Evolutionary conservation across 2,888 invertebrate genomes (phyloP).

Genomic region (Teinopalpus imperialis): DNA sequence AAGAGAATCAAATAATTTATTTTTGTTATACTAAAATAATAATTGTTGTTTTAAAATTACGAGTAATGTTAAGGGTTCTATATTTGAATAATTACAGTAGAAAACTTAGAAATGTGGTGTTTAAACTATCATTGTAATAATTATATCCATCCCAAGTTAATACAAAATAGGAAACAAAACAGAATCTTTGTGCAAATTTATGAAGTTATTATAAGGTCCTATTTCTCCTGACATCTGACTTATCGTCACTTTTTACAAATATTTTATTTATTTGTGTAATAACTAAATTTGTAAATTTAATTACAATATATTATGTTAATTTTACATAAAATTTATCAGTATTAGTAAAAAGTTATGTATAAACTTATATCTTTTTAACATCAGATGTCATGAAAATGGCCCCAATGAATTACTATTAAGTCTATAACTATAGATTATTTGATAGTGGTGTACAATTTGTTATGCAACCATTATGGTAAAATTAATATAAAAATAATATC

Average conservation of each 20-base stretch:
- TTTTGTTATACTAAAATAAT: too few species aligned
- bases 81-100: too few species aligned
- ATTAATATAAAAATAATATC: slow-evolving; percentile 25
- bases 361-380: not conserved
- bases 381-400: slow-evolving; percentile 25
- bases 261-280: too few species aligned
- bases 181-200: slow-evolving; percentile 16
- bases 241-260: too few species aligned
- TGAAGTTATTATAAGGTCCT: not conserved
- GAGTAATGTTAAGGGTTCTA: too few species aligned
- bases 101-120: not conserved
- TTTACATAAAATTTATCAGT: not conserved
- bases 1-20: too few species aligned
- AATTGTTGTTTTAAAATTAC: too few species aligned
- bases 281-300: too few species aligned
- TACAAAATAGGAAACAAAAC: slow-evolving; percentile 13
- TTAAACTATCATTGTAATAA: not conserved
- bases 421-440: not conserved
- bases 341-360: not conserved
- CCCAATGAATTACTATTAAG: slow-evolving; percentile 1
- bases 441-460: not conserved
- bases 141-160: not conserved
- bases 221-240: slow-evolving; percentile 13
- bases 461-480: slow-evolving; percentile 1
- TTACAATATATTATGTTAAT: too few species aligned